Evolutionary conservation across 1,140 invertebrate genomes (phyloP).

Genomic region (Lepidostoma basale): DNA sequence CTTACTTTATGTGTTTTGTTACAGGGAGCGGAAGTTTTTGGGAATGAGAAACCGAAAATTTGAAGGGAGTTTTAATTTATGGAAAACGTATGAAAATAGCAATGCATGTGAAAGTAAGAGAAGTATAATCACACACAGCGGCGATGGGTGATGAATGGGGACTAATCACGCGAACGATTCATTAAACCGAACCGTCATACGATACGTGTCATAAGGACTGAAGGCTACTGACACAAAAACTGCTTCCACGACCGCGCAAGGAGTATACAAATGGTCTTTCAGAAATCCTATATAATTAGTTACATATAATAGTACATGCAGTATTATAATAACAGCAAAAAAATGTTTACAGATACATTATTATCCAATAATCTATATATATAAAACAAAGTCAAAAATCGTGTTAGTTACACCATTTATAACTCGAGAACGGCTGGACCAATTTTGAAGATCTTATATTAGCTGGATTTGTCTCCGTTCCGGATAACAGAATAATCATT

Average conservation of each 20-base stretch:
- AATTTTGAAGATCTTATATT: no score
- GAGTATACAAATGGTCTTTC: neutral
- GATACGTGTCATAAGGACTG: neutral
- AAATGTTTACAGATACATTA: neutral
- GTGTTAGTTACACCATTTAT: no score
- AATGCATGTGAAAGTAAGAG: constrained; percentile 38
- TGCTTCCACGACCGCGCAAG: neutral
- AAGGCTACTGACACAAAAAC: neutral
- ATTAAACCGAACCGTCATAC: constrained; percentile 31
- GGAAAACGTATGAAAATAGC: constrained; percentile 19
- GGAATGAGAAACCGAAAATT: neutral
- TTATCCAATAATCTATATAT: no score
- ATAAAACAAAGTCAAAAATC: no score
- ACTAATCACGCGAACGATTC: constrained; percentile 34
- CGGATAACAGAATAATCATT: no score
- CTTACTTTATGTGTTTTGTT: no score
- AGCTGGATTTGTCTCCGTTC: no score
- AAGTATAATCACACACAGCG: constrained; percentile 31
- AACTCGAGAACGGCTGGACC: no score
- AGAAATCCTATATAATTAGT: neutral
- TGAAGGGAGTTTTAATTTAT: constrained; percentile 26
- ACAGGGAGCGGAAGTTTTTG: no score
- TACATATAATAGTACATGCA: neutral
- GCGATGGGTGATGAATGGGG: constrained; percentile 39
- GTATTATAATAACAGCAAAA: neutral